Evolutionary conservation across 2,113 vertebrate genomes (phyloP).

Genomic region (Cnemophilus loriae): DNA sequence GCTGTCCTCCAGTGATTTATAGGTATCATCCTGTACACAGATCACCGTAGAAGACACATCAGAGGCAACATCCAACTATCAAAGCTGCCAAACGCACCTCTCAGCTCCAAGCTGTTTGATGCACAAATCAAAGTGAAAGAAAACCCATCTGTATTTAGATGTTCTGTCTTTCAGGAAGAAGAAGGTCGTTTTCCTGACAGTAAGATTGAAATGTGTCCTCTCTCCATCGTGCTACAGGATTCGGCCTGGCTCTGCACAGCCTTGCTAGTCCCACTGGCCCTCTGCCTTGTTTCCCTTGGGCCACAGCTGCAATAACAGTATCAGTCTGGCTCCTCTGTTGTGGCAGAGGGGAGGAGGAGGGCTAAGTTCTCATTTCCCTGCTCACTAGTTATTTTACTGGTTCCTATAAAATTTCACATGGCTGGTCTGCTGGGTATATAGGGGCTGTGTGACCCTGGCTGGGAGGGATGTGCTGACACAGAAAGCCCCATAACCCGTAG

Average conservation of each 20-base stretch:
- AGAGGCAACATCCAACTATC: not conserved
- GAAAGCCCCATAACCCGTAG: not conserved
- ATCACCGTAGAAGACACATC: accelerated
- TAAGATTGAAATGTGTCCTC: not conserved
- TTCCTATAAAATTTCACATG: not conserved
- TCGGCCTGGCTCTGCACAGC: not conserved
- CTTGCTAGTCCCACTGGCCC: not conserved
- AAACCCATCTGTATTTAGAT: not conserved
- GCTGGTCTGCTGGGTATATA: accelerated
- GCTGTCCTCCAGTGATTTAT: not conserved
- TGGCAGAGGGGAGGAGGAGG: not conserved
- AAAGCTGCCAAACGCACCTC: not conserved
- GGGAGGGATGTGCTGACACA: not conserved
- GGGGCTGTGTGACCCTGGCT: not conserved
- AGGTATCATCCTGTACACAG: not conserved
- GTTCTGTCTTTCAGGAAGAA: not conserved
- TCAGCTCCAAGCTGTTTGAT: not conserved
- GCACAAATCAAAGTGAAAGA: not conserved
- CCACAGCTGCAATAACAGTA: not conserved
- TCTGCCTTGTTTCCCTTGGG: not conserved
- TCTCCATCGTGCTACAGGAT: not conserved
- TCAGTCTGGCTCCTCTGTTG: not conserved
- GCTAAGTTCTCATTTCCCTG: not conserved
- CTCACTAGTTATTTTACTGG: not conserved
- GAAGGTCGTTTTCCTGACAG: not conserved